Evolutionary conservation across 2,797 vertebrate genomes (phyloP), one percentile per base, ranked within the genome.

Genomic region (Crypturellus tataupa): DNA sequence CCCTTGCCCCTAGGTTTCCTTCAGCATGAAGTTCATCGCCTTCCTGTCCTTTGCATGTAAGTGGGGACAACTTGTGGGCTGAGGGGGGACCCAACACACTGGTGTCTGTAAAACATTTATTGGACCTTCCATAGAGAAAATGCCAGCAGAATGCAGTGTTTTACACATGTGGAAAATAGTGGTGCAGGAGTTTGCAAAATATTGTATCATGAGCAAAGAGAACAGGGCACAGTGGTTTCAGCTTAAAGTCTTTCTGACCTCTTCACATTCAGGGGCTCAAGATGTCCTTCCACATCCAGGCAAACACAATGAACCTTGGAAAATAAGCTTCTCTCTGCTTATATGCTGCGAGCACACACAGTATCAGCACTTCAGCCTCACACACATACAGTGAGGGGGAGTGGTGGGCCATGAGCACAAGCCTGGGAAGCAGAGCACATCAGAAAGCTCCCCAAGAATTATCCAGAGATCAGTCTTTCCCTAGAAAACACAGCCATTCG

Each of bases 81-180:
- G 47, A 44, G 67, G 53, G 62, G 58, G 75, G 89, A 80, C 18
- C 15, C 46, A 51, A 78, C 75, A 92, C 49, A 90, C 78, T 89
- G 86, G 62, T 64, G 71, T 46, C 70, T 75, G 62, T 89, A 59
- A 93, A 92, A 94, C 88, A 93, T 68, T 89, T 92, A 90, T 93
- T 87, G 88, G 47, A 73, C 12, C 21, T 90, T 77, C 81, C 53
- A 71, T 2, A 58, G 18, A 59, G 25, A 82, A 89, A 80, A 75
- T 46, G 63, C 37, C 18, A 51, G 53, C n/a, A 49, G 12, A 78
- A 10, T 49, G 53, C 24, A 85, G 46, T 73, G 68, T 80, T 94
- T 90, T 87, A 37, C 13, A 89, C 64, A 64, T 14, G 75, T 40
- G 59, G 33, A 90, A 12, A 85, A 12, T 44, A 87, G 39, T 47